phyloP scores from a whole-genome alignment of 2,888 invertebrate genomes.

The Diadegma fenestrale region DNA sequence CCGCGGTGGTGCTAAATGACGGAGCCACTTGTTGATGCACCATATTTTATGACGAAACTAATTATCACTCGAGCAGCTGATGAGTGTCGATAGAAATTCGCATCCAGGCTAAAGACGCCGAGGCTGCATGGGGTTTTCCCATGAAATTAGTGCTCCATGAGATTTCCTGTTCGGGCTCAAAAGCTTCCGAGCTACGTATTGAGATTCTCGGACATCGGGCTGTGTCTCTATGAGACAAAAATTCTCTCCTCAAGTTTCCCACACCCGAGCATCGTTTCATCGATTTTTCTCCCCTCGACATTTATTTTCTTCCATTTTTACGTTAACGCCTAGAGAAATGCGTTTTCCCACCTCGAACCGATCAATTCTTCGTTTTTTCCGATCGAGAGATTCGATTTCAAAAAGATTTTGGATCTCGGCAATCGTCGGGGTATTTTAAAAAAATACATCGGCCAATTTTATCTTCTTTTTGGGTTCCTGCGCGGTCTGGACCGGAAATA shows the following conservation, averaged over 20 bases:
- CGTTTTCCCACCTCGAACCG: not conserved
- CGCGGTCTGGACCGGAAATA: not conserved
- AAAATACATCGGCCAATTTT: not conserved
- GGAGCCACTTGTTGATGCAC: conserved; percentile 23
- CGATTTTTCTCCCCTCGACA: not conserved
- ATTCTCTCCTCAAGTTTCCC: too few relatives aligned
- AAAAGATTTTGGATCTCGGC: not conserved
- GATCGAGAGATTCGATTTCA: not conserved
- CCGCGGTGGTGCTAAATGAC: conserved; percentile 1
- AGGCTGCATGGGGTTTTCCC: not conserved
- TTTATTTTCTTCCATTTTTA: not conserved
- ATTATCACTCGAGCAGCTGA: not conserved
- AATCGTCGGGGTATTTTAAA: not conserved
- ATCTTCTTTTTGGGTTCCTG: not conserved
- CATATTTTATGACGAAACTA: conserved; percentile 4
- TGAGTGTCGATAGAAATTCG: conserved; percentile 4
- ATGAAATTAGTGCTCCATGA: not conserved
- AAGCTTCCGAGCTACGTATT: not conserved
- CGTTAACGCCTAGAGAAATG: not conserved
- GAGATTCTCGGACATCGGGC: not conserved
- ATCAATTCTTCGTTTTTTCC: not conserved
- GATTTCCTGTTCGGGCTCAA: not conserved
- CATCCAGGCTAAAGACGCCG: not conserved
- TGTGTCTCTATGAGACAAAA: not conserved
- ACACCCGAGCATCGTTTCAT: not conserved